These are phyloP conservation scores for Corythornis vintsioides DNA, from an alignment of 2,113 vertebrate species.

Conservation along the genomic window DNA sequence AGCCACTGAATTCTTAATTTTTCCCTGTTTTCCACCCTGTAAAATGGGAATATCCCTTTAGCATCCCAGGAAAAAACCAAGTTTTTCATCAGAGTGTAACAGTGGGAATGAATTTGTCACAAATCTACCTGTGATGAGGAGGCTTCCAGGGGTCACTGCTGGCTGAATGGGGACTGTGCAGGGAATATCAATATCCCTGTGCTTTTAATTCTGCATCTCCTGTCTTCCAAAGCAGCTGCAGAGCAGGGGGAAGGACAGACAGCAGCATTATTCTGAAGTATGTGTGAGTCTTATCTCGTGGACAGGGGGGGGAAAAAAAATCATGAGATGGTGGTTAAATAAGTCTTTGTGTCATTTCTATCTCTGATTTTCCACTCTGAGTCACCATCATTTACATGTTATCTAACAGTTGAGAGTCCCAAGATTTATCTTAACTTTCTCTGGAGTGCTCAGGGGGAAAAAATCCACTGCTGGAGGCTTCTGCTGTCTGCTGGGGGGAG, in stretches of 20 bases:
- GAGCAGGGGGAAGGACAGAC: not conserved
- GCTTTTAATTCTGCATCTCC: not conserved
- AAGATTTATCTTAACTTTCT: not conserved
- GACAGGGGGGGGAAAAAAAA: not conserved
- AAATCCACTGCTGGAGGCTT: not conserved
- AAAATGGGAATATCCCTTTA: not conserved
- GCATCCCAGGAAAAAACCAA: not conserved
- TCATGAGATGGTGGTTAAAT: slow-evolving; percentile 14
- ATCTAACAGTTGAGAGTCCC: slow-evolving; percentile 40
- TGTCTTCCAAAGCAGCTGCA: not conserved
- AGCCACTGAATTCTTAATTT: not conserved
- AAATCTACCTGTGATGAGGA: not conserved
- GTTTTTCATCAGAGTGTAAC: not conserved
- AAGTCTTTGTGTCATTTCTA: slow-evolving; percentile 56
- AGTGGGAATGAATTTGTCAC: not conserved
- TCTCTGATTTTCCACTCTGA: slow-evolving; percentile 23
- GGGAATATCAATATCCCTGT: not conserved
- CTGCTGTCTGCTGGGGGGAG: not conserved
- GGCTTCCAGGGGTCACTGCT: not conserved
- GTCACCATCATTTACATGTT: slow-evolving; percentile 65
- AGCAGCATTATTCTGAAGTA: not conserved
- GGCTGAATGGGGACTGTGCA: not conserved
- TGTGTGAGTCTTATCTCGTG: not conserved
- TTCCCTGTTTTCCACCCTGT: not conserved
- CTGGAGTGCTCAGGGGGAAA: not conserved